Percentiles rank a stretch among this genome's conserved stretches.
phyloP scores from a whole-genome alignment of 2,888 invertebrate genomes.

The Drosophila neonasuta region DNA sequence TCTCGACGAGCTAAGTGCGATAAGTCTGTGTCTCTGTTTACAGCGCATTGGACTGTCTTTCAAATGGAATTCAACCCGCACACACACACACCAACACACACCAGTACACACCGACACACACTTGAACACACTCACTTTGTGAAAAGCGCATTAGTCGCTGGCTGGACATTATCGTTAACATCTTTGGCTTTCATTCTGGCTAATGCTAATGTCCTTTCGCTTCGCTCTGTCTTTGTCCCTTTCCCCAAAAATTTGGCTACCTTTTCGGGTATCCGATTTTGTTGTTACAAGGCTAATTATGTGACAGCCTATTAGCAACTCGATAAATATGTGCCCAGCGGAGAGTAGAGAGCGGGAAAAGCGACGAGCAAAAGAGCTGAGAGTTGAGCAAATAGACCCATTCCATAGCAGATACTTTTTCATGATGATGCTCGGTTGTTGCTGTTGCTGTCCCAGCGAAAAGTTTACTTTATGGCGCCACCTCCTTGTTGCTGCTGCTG shows the following conservation, averaged over 20 bases:
- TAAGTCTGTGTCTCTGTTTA: slow-evolving; percentile 39
- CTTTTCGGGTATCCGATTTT: slow-evolving; percentile 62
- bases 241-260: slow-evolving; percentile 26
- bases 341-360: slow-evolving; percentile 27
- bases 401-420: slow-evolving; percentile 39
- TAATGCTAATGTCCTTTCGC: slow-evolving; percentile 65
- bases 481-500: slow-evolving; percentile 11
- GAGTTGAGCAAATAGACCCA: slow-evolving; percentile 48
- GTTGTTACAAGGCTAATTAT: slow-evolving; percentile 79
- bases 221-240: slow-evolving; percentile 12
- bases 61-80: slow-evolving; percentile 35
- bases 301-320: slow-evolving; percentile 81
- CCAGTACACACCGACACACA: not conserved
- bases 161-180: slow-evolving; percentile 66
- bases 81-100: slow-evolving; percentile 1
- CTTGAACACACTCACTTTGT: slow-evolving; percentile 22
- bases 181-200: slow-evolving; percentile 70
- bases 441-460: slow-evolving; percentile 34
- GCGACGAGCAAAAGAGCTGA: not conserved
- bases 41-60: slow-evolving; percentile 39
- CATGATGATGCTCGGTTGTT: slow-evolving; percentile 28
- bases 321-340: slow-evolving; percentile 78
- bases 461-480: slow-evolving; percentile 63
- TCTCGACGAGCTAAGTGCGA: slow-evolving; percentile 27
- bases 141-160: slow-evolving; percentile 63